These are phyloP conservation scores for Nephrocerus scutellatus DNA, from an alignment of 2,888 invertebrate genomes.

Conservation along the genomic window DNA sequence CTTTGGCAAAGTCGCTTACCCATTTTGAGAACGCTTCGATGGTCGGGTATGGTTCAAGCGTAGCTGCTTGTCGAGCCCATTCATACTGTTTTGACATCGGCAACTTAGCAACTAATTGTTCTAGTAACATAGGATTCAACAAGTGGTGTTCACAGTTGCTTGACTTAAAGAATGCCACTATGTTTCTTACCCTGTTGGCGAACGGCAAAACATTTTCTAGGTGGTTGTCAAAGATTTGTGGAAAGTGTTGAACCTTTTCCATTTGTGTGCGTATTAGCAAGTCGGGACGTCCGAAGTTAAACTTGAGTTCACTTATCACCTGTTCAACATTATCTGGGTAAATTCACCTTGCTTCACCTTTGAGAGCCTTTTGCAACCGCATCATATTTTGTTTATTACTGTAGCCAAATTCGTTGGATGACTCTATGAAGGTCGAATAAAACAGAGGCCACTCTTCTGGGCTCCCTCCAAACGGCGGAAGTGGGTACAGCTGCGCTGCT, in stretches of 20 bases:
- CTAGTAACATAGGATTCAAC: slow-evolving; percentile 8
- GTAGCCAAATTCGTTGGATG: too few species aligned
- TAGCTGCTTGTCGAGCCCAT: slow-evolving; percentile 8
- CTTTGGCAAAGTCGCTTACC: not conserved
- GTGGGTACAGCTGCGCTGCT: too few species aligned
- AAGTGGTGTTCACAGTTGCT: slow-evolving; percentile 10
- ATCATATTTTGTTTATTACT: too few species aligned
- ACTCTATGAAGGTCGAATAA: too few species aligned
- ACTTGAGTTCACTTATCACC: slow-evolving; percentile 10
- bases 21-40: slow-evolving; percentile 4
- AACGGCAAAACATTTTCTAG: slow-evolving; percentile 7
- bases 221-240: not conserved
- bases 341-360: too few species aligned
- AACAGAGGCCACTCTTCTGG: too few species aligned
- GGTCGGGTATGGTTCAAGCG: too few species aligned
- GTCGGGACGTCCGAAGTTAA: slow-evolving; percentile 12
- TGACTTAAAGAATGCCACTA: slow-evolving; percentile 6
- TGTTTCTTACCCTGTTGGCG: slow-evolving; percentile 5
- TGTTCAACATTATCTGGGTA: too few species aligned
- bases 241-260: slow-evolving; percentile 2
- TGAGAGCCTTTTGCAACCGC: too few species aligned
- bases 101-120: slow-evolving; percentile 7
- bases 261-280: slow-evolving; percentile 7
- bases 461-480: too few species aligned
- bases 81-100: slow-evolving; percentile 12